Evolutionary conservation across 2,113 vertebrate species (phyloP), one percentile per base, ranked within the genome.

Genomic region (Bothrops jararaca): DNA sequence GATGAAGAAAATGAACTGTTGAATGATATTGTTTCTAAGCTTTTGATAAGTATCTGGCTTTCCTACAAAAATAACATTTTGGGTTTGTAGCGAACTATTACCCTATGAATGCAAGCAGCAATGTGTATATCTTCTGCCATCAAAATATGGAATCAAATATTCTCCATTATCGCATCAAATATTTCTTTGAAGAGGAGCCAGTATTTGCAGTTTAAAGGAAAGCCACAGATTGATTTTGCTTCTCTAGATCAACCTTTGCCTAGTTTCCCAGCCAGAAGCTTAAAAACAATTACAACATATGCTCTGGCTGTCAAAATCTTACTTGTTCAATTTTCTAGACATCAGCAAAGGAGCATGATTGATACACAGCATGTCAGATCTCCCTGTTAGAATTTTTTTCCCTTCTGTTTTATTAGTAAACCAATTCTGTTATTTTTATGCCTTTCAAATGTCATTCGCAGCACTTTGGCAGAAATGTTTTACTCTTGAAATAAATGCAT

Each of bases 201-300:
- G 87, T 13, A 34, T 29, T 58, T 60, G 74, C 29, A 39, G 45
- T 52, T 50, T 8, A 90, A 93, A 92, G 90, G 89, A 95, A 93
- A 94, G 56, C 57, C 93, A 90, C 29, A 90, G 54, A 94, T 85
- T 64, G 94, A 92, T 94, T 96, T 93, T 96, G 92, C 56, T 90
- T 90, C 85, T 93, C 3, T 89, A 57, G 91, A 93, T 92, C 69
- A 90, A 87, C 48, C 89, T 94, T 91, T 95, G 93, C 93, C 94
- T 91, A 92, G 57, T 93, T 92, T 93, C 26, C 64, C 91, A 94
- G 93, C 93, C 93, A 93, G 93, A 90, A 89, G 29, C 89, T 29
- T 69, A 54, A 89, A 80, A 95, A 94, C 23, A 58, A 94, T 60
- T 87, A 93, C 56, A 92, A 90, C 92, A 90, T 57, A 60, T 90